Base-by-base conservation (phyloP, 2,113 vertebrate genomes). In the Recurvirostra avosetta region DNA sequence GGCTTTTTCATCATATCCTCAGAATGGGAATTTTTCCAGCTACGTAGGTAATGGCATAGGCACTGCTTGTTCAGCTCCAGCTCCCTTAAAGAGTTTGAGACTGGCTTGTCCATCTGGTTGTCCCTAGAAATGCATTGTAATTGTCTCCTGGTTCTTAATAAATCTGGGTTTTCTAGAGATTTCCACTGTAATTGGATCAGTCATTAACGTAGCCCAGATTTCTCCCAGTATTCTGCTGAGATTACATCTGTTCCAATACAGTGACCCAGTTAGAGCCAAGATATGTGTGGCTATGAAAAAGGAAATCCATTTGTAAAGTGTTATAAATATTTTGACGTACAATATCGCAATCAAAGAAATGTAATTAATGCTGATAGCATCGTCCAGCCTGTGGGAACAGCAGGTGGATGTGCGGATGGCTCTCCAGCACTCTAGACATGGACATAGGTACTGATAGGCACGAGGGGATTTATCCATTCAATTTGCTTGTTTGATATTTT, bases 141-240 rank as follows among this genome's bases (percentile, higher is more conserved):
- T 96, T 95, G 71, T 94, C 73, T 94, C 65, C 73, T 76, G 45
- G 36, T 87, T 94, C 77, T 82, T 96, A 96, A 94, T 94, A 92
- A 92, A 95, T 82, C 89, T 91, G 53, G 18, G 49, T 92, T 97
- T 96, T 95, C 86, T 91, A 86, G 94, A 96, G 86, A 91, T 91
- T 96, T 97, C 87, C 3, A 1, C 50, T 86, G 89, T 97, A 95
- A 95, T 95, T 96, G 91, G 89, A 95, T 97, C 92, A 82, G 80
- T 82, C 81, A 78, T 85, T 95, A 95, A 95, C 4, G 63, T 73
- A 96, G 71, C 81, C 80, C 96, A 96, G 80, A 95, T 97, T 97
- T 94, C 84, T 85, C 30, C 73, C 56, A 8, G 50, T 70, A 82
- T 79, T 97, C 95, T 97, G 94, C 89, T 96, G 97, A 97, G 91